Evolutionary conservation across 2,888 invertebrate species (phyloP), one percentile per base, ranked within the genome.

Genomic region (Pheosia gnoma): DNA sequence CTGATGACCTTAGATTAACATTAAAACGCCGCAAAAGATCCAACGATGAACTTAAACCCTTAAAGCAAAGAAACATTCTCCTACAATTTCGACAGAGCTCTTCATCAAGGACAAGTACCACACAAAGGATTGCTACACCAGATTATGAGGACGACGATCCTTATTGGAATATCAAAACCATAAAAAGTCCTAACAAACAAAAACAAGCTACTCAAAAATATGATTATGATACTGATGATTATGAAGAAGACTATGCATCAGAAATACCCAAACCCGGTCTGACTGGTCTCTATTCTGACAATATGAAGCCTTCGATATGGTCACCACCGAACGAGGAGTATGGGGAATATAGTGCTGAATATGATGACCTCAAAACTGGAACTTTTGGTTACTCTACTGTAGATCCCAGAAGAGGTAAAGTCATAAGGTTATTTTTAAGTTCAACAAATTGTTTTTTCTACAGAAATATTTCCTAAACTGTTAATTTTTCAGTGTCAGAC

Each of bases 261-360:
- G 93, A 93, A 74, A 57, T 93, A 58, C 93, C 93, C 2, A 86
- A 72, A 65, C 93, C 93, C 8, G 91, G 93, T 0, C 71, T 92
- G n/a, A 72, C 84, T 47, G 92, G 92, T 5, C 58, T 91, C 38
- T 91, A 91, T 77, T 91, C 92, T 1, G 90, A 91, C 63, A 74
- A 84, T 66, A 11, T 6, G 7, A 7, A 37, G 9, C 68, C 83
- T 25, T 25, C 25, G 3, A 80, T 76, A 66, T 86, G 86, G 84
- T 68, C 75, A 25, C 71, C 78, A 61, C 65, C 68, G 47, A 73
- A 62, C 41, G 11, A 76, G 11, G 82, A 82, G 45, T 89, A 86
- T 59, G 79, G 76, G 9, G 72, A 58, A n/a, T 64, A 61, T 52
- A 47, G 69, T 52, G 69, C 68, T 58, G 81, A 80, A 38, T 77